phyloP scores from a whole-genome alignment of 2,113 vertebrate genomes.

The cattle (Bos taurus) region ARS-UCD2.0 NC_037349.1:24194001-24194500 shows the following conservation, averaged over 20 bases:
- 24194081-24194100: not conserved
- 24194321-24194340: not conserved
- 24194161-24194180: not conserved
- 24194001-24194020: not conserved
- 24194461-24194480: not conserved
- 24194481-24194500: not conserved
- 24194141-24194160: not conserved
- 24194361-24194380: not conserved
- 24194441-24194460: not conserved
- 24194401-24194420: not conserved
- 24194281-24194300: not conserved
- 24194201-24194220: not conserved
- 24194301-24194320: not conserved
- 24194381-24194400: not conserved
- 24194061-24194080: not conserved
- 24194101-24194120: not conserved
- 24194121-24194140: not conserved
- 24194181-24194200: not conserved
- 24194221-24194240: not conserved
- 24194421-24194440: not conserved
- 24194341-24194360: not conserved
- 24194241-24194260: not conserved
- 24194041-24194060: slow-evolving; percentile 7
- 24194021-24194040: not conserved
- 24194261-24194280: not conserved